These are phyloP conservation scores for Heliconius hermathena DNA, from an alignment of 1,140 invertebrate genomes.

Conservation along the genomic window DNA sequence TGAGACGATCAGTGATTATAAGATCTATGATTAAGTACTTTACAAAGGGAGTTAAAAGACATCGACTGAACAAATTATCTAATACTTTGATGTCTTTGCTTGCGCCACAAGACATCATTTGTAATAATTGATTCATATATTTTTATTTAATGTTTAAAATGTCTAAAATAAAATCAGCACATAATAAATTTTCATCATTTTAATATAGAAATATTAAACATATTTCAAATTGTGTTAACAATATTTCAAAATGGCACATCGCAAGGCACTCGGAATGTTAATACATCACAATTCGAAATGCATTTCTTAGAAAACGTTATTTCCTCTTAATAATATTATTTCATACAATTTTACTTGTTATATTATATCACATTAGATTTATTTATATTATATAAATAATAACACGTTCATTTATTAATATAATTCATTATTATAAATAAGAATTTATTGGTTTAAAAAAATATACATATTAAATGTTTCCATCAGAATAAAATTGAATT, in stretches of 20 bases:
- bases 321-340: conserved; percentile 4
- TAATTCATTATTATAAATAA: neutral
- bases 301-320: conserved; percentile 10
- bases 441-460: neutral
- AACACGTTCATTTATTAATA: neutral
- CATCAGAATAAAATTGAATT: no score
- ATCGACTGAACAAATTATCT: no score
- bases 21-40: no score
- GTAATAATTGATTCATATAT: no score
- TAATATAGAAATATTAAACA: conserved; percentile 19
- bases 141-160: neutral
- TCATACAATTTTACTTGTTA: neutral
- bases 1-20: no score
- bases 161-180: conserved; percentile 7
- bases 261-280: conserved; percentile 43
- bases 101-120: no score
- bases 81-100: no score
- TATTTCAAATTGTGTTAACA: conserved; percentile 23
- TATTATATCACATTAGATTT: conserved; percentile 23
- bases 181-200: conserved; percentile 15
- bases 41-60: no score
- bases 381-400: neutral
- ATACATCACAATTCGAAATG: conserved; percentile 24
- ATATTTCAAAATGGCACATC: conserved; percentile 29
- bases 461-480: neutral